phyloP scores from a whole-genome alignment of 2,797 vertebrate species.

The Petrocephalus schoutedeni region DNA sequence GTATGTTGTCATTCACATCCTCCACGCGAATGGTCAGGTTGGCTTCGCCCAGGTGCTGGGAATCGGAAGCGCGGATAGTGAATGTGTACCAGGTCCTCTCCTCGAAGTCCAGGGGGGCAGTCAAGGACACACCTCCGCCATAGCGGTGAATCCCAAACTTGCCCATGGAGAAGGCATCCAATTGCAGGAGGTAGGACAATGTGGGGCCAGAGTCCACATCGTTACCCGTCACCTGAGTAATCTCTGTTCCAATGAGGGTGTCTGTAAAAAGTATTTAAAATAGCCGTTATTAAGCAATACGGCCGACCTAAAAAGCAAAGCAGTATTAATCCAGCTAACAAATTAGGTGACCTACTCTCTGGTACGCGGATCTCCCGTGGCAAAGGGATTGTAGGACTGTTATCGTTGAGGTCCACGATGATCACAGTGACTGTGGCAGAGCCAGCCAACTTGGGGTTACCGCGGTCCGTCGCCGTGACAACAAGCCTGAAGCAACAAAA shows the following conservation, averaged over 20 bases:
- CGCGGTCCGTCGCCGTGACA: conserved; percentile 87
- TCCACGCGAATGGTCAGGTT: conserved; percentile 86
- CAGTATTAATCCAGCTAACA: background rate
- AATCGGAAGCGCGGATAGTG: conserved; percentile 81
- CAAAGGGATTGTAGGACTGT: conserved; percentile 89
- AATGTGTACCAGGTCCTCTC: conserved; percentile 76
- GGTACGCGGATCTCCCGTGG: conserved; percentile 82
- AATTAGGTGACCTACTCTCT: conserved; percentile 73
- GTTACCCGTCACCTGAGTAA: conserved; percentile 89
- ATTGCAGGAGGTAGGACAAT: conserved; percentile 77
- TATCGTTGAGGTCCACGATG: conserved; percentile 94
- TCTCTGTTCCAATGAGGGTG: conserved; percentile 83
- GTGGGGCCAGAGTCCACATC: conserved; percentile 89
- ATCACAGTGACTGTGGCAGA: conserved; percentile 88
- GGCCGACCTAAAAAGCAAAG: background rate
- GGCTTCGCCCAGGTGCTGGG: conserved; percentile 76
- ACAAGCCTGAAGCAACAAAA: conserved; percentile 67
- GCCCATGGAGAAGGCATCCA: conserved; percentile 63
- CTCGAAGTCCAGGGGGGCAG: conserved; percentile 78
- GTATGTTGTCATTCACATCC: conserved; percentile 89
- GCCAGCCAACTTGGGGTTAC: conserved; percentile 79
- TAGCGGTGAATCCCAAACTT: conserved; percentile 85
- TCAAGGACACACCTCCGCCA: conserved; percentile 77
- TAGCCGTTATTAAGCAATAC: background rate
- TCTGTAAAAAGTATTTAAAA: conserved; percentile 60